Evolutionary conservation across 2,113 vertebrate genomes (phyloP), one percentile per base, ranked within the genome.

Genomic region (Rhizomys pruinosus): DNA sequence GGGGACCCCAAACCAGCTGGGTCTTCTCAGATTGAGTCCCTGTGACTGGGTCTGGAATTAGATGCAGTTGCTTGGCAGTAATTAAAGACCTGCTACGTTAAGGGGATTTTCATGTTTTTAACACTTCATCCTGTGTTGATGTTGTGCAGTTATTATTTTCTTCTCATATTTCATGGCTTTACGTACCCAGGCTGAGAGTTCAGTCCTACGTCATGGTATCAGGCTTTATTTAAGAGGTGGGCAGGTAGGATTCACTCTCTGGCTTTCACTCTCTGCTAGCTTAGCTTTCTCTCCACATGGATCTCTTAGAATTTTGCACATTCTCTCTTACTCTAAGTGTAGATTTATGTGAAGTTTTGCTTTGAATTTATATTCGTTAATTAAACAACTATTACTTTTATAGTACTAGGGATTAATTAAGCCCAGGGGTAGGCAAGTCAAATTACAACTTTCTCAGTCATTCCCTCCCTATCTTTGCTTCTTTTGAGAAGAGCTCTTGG

Each of bases 71-170:
- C 42, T 74, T 47, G 19, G n/a, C 61, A 23, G 47, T 76, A 44
- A 57, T 37, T 13, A 71, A 64, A 64, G 72, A 64, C 20, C 59
- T 87, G 32, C 25, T 76, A 10, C 81, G 55, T 84, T 55, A 32
- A 81, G 32, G 34, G 32, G 39, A 7, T 63, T 71, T 68, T 84
- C 42, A 19, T 52, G 29, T 22, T 88, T 77, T 95, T 74, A 42
- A 52, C 6, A 11, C 84, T 92, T 93, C 39, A 84, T 84, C 25
- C 66, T 57, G 57, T 55, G 3, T 34, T 1, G n/a, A n/a, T 25
- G 20, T 76, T 23, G 17, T 12, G 80, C n/a, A n/a, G n/a, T n/a
- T n/a, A n/a, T n/a, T n/a, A 22, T 87, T 94, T 94, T 78, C 25
- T 1, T 61, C 23, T 82, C 16, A 37, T 22, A 27, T 72, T 61